phyloP scores from a whole-genome alignment of 2,888 invertebrate species.

The Oxystoma pomonae region DNA sequence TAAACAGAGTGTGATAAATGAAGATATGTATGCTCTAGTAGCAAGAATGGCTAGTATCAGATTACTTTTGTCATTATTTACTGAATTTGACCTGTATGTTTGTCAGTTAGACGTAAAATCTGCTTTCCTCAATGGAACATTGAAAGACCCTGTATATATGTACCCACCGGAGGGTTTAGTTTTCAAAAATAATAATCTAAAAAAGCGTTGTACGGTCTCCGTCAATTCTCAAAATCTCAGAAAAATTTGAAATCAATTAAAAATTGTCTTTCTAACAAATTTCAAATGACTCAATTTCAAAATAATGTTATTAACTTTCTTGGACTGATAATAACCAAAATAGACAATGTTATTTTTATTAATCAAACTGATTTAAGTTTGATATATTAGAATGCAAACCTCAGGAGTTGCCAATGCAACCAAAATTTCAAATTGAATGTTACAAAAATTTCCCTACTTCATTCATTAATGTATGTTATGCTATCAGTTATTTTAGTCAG shows the following conservation, averaged over 20 bases:
- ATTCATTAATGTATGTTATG: too few species aligned
- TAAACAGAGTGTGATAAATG: conserved; percentile 18
- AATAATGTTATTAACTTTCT: neutral
- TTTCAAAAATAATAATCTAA: conserved; percentile 12
- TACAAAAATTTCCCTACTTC: too few species aligned
- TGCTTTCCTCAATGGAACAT: conserved; percentile 18
- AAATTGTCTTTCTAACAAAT: neutral
- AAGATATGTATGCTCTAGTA: conserved; percentile 27
- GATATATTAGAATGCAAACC: neutral
- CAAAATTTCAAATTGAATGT: neutral
- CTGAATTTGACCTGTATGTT: conserved; percentile 17
- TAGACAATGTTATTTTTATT: neutral
- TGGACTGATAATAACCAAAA: neutral
- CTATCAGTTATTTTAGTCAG: neutral
- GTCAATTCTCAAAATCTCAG: conserved; percentile 10
- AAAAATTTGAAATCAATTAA: neutral
- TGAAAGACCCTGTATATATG: conserved; percentile 17
- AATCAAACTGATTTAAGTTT: neutral
- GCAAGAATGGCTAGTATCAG: conserved; percentile 27
- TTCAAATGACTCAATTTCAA: neutral
- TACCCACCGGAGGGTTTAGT: conserved; percentile 10
- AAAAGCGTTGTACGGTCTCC: conserved; percentile 13
- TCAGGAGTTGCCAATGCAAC: neutral
- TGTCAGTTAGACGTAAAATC: conserved; percentile 17
- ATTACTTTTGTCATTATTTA: conserved; percentile 21